Conservation (phyloP, 2,113 vertebrate genomes). For the Zonotrichia leucophrys region DNA sequence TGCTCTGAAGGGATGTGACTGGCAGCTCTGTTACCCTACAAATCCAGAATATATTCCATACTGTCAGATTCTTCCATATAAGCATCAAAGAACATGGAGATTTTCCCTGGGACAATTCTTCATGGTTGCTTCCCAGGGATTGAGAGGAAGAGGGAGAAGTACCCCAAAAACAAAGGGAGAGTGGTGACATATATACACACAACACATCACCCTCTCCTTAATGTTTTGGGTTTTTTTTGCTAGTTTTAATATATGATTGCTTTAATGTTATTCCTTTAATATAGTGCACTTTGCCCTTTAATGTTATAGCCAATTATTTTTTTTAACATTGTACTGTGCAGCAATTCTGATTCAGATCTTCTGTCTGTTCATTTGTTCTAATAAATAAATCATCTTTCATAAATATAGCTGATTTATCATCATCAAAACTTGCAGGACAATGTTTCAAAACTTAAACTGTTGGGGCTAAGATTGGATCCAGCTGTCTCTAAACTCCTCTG, state of each 20-base stretch:
- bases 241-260: not conserved
- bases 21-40: not conserved
- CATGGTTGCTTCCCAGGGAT: not conserved
- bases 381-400: not conserved
- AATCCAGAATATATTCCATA: not conserved
- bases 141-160: not conserved
- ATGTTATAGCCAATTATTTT: not conserved
- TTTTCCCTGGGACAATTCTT: not conserved
- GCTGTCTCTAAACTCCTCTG: not conserved
- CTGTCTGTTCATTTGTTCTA: not conserved
- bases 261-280: not conserved
- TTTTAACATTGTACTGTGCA: not conserved
- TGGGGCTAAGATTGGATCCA: not conserved
- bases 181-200: not conserved
- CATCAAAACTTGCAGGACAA: not conserved
- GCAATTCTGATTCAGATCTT: not conserved
- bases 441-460: not conserved
- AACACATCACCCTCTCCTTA: not conserved
- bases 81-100: accelerated
- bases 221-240: not conserved
- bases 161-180: not conserved
- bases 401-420: not conserved
- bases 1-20: not conserved
- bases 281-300: not conserved
- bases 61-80: not conserved